Evolutionary conservation across 2,113 vertebrate species (phyloP), one percentile per base, ranked within the genome.

Genomic region (Dryoscopus gambensis): DNA sequence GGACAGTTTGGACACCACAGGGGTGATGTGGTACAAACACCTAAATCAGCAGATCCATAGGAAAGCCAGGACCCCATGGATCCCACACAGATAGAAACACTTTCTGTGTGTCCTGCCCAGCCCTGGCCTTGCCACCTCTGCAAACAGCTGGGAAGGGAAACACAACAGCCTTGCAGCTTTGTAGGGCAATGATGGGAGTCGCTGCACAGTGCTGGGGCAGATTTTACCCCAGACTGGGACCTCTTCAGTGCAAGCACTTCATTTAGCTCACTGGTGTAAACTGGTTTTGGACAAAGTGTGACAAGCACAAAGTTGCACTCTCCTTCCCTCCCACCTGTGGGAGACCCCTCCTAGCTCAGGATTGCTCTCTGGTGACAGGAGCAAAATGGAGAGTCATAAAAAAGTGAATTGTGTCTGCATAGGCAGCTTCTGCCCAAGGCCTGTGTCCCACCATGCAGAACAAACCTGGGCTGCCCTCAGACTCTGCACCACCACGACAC

Each of bases 401-500:
- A 60, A 62, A n/a, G 35, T 4, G 0, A 91, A 84, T 9, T 37
- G 33, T 37, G 50, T 65, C 33, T 0, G 0, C 25, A 63, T 7
- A 35, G 39, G 50, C 64, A 44, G 57, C 21, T 25, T 33, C 44
- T 39, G 27, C 55, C 30, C 62, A 31, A 40, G 63, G 33, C 28
- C 16, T 4, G 17, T 39, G 25, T 15, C 28, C 37, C 25, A 59
- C 9, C 2, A 0, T 9, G 37, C 85, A 90, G 37, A 42, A 20
- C 55, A 57, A 57, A n/a, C 19, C 9, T 14, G 3, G 37, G 20
- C 52, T 71, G 42, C 70, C 25, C 75, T 37, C 47, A 25, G 56
- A 9, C 1, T 3, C 80, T 59, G 76, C 25, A 53, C 9, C 83
- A 79, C 39, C 39, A 20, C 1, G 0, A 37, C 12, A 59, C 6